Evolutionary conservation across 1,140 invertebrate species (phyloP).

Genomic region (Choristoneura fumiferana): DNA sequence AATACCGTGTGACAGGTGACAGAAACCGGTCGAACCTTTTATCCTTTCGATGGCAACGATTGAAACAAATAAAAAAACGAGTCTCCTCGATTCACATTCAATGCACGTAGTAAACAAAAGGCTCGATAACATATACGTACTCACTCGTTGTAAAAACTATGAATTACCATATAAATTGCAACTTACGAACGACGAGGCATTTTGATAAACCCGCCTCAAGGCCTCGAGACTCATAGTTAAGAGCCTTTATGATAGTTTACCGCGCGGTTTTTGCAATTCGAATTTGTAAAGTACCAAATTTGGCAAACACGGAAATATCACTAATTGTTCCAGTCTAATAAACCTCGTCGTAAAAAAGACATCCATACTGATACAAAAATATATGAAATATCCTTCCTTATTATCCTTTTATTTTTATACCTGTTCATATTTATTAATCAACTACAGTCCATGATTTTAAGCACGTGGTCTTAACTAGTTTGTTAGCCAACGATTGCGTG

Average conservation of each 20-base stretch:
- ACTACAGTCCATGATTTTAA: too few relatives aligned
- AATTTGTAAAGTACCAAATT: too few relatives aligned
- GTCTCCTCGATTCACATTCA: conserved; percentile 44
- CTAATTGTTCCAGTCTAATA: conserved; percentile 9
- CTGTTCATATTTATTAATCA: too few relatives aligned
- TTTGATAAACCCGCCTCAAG: conserved; percentile 9
- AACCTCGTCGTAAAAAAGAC: conserved; percentile 4
- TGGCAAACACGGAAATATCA: conserved; percentile 2
- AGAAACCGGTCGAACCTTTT: conserved; percentile 45
- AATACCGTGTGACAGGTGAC: conserved; percentile 51
- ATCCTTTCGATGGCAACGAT: conserved; percentile 44
- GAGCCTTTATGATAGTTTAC: not conserved
- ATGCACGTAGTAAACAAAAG: conserved; percentile 50
- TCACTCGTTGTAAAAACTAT: conserved; percentile 20
- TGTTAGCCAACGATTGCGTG: too few relatives aligned
- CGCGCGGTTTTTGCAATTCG: not conserved
- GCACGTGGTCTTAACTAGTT: too few relatives aligned
- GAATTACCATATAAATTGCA: conserved; percentile 27
- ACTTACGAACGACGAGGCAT: conserved; percentile 5
- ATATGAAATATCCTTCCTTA: conserved; percentile 5
- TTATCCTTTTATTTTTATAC: not conserved
- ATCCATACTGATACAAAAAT: not conserved
- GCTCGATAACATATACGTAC: conserved; percentile 29
- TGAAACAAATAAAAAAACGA: conserved; percentile 46
- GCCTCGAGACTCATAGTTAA: not conserved